Evolutionary conservation across 1,140 invertebrate genomes (phyloP), one percentile per base, ranked within the genome.

Genomic region (Trichomalopsis sarcophagae): DNA sequence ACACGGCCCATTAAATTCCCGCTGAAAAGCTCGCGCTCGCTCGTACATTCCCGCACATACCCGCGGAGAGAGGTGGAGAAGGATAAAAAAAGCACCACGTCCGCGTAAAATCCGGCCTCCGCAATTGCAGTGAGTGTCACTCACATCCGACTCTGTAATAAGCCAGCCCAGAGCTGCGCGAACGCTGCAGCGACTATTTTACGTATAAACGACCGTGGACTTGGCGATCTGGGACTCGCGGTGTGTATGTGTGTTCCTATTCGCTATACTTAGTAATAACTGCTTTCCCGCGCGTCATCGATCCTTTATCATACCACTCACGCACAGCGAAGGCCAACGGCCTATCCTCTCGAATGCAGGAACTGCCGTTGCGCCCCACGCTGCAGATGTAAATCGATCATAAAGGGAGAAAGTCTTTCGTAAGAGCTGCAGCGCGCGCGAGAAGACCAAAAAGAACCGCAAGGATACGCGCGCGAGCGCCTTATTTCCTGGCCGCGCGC

Each of bases 341-440:
- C 87, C 86, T 86, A 87, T 75, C 21, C 73, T n/a, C 69, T n/a
- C 69, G 69, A 33, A 71, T 75, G 73, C 73, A 36, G 73, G 82
- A 87, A 81, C 7, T 10, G 69, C 2, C 68, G 55, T 3, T 62
- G n/a, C 55, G 6, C 55, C 17, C 21, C 6, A 21, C 6, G 17
- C 27, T 27, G 27, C 68, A 11, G 17, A 44, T 36, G 33, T 71
- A 87, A 81, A 90, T 91, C 86, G 81, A 85, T 90, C 89, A 89
- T 91, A 91, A 87, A 90, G 89, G 82, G 90, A 91, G 91, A 91
- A 91, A 91, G 90, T 84, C 89, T 91, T 91, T 90, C 88, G 89
- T 90, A 91, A 91, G 73, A 74, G 75, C 23, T 11, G 77, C 74
- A 82, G 69, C 47, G 74, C 84, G 66, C 77, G 77, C 79, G 82